Base-by-base conservation (phyloP, 1,140 invertebrate species). In the Elymnias hypermnestra region DNA sequence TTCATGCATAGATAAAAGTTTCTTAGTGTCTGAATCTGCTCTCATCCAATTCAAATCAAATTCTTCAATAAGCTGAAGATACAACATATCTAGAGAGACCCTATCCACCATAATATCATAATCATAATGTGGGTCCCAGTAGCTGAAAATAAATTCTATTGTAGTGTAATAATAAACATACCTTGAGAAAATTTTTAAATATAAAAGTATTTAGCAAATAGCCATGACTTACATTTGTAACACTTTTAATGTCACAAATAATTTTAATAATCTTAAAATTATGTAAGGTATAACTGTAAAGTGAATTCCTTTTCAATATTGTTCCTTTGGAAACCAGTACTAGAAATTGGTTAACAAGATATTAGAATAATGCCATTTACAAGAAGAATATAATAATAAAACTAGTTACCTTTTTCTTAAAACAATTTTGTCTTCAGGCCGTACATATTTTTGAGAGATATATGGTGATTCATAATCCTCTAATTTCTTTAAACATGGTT, bases 381-480 rank as follows among this genome's bases (percentile, higher is more conserved):
- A n/a, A n/a, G n/a, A n/a, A n/a, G n/a, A n/a, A n/a, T n/a, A n/a
- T n/a, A n/a, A n/a, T n/a, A n/a, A 21, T 23, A n/a, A 12, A 12
- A 23, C 23, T 13, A n/a, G 1, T 14, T 39, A 92, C 92, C 90
- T 92, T 87, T 93, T 95, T 56, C 93, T 89, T 57, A 95, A 84
- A 41, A 94, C 89, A 78, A 95, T 89, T 82, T 90, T 91, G 78
- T 91, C 89, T 38, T 88, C 87, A 87, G 88, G 61, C 88, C 84
- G 78, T 17, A 89, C 84, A 65, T 88, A 87, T 59, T 86, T 94
- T 63, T 95, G 90, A 40, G 96, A 97, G 82, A 98, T 93, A 81
- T 94, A 95, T 6, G 97, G 97, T 48, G 96, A 97, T 89, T 99
- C 97, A 90, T 97, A 99, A 72, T 98, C 93, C 86, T 98, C 94